Evolutionary conservation across 1,140 invertebrate species (phyloP).

Genomic region (Halesus radiatus): DNA sequence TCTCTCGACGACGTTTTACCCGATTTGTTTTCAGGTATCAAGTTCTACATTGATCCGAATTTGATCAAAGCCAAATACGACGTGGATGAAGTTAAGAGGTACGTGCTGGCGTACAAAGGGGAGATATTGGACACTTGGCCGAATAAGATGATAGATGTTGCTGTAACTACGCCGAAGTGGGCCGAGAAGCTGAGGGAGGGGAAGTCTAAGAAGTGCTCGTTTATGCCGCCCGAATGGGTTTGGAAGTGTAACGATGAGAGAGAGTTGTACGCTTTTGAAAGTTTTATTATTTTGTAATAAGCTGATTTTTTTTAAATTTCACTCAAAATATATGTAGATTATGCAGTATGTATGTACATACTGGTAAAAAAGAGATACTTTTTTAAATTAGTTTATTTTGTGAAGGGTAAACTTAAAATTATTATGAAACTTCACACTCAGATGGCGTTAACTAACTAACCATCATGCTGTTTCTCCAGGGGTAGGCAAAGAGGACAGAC

Average conservation of each 20-base stretch:
- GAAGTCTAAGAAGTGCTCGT: slow-evolving; percentile 48
- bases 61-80: slow-evolving; percentile 20
- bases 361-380: no score
- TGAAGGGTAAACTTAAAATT: no score
- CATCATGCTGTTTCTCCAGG: no score
- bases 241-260: slow-evolving; percentile 52
- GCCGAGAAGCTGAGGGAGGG: slow-evolving; percentile 26
- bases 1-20: slow-evolving; percentile 16
- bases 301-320: neutral
- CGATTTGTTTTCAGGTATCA: slow-evolving; percentile 50
- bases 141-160: slow-evolving; percentile 42
- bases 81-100: slow-evolving; percentile 40
- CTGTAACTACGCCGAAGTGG: slow-evolving; percentile 38
- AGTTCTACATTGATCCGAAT: slow-evolving; percentile 50
- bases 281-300: slow-evolving; percentile 28
- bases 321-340: no score
- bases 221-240: slow-evolving; percentile 50
- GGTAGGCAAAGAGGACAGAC: no score
- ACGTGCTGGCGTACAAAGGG: slow-evolving; percentile 47
- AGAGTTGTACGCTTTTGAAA: slow-evolving; percentile 39
- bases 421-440: no score
- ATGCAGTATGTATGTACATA: no score
- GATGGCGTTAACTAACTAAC: no score
- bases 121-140: slow-evolving; percentile 46
- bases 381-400: no score